These are phyloP conservation scores for Podarcis lilfordi DNA, from an alignment of 2,797 vertebrate species.

Conservation along the genomic window DNA sequence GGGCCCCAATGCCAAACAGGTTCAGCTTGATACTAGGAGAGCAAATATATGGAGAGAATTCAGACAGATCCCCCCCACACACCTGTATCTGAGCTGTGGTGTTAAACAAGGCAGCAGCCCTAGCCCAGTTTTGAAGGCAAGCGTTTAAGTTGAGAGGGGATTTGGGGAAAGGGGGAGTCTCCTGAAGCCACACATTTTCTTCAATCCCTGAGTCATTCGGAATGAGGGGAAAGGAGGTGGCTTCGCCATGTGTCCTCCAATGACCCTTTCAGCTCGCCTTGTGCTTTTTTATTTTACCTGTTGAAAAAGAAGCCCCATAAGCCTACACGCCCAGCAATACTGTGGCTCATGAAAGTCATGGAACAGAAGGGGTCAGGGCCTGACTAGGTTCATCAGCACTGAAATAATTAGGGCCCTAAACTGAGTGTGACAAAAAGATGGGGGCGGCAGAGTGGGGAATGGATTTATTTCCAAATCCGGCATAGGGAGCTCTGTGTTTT, in stretches of 20 bases:
- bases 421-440: not conserved
- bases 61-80: constrained; percentile 33
- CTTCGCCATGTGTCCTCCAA: not conserved
- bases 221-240: not conserved
- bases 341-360: not conserved
- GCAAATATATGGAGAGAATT: constrained; percentile 43
- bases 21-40: constrained; percentile 67
- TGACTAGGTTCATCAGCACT: not conserved
- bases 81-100: not conserved
- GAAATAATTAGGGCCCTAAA: not conserved
- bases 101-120: accelerated
- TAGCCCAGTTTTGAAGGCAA: not conserved
- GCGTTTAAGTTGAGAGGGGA: not conserved
- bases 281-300: not conserved
- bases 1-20: constrained; percentile 73
- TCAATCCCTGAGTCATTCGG: not conserved
- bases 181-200: not conserved
- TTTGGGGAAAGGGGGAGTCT: not conserved
- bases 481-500: not conserved
- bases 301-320: not conserved
- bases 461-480: not conserved
- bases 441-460: not conserved
- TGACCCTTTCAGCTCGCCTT: not conserved
- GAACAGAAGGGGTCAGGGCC: too few relatives aligned
- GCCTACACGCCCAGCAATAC: not conserved